Base-by-base conservation (phyloP, 2,888 invertebrate genomes). In the Drosophila rellima region DNA sequence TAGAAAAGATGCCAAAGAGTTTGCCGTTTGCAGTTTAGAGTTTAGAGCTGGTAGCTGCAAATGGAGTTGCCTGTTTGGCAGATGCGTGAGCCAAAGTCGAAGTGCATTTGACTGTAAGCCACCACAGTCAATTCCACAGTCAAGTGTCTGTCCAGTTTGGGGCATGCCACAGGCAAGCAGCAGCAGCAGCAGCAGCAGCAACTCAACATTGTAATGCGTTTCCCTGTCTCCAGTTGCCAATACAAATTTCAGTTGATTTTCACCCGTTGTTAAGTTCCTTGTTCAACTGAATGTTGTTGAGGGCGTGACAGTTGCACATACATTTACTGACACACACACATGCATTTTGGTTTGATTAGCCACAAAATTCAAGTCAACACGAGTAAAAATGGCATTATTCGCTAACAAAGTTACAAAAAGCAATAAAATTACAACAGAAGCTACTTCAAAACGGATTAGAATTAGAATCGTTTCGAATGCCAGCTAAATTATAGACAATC, bases 1-100 rank as follows among this genome's bases (percentile, higher is more conserved):
- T 89, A 89, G 87, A 84, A 89, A 88, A 86, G 80, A 85, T 84
- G 75, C 84, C 78, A 84, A 67, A 71, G 85, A 74, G 78, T 48
- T 48, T 48, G 31, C 3, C 11, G 31, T 74, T 69, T 45, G 33
- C 7, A 23, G 33, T 35, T 56, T 47, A 17, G 1, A 31, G 31
- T 69, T 69, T 26, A 13, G 11, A 35, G 23, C 26, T 56, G 44
- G 74, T 56, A 67, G 62, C 74, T 75, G 74, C 78, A 78, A 77
- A 74, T 78, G 78, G 78, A 76, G 78, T 76, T 76, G 75, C 78
- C 54, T 55, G 42, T 55, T 42, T 55, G 54, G 54, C 56, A 71
- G 79, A 77, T 77, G 88, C 79, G 86, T 82, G 78, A 56, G 65
- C 42, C 65, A 64, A 65, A 69, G 69, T 81, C 78, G 66, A 80